Base-by-base conservation (phyloP, 2,797 vertebrate species). In the Serranus cabrilla region DNA sequence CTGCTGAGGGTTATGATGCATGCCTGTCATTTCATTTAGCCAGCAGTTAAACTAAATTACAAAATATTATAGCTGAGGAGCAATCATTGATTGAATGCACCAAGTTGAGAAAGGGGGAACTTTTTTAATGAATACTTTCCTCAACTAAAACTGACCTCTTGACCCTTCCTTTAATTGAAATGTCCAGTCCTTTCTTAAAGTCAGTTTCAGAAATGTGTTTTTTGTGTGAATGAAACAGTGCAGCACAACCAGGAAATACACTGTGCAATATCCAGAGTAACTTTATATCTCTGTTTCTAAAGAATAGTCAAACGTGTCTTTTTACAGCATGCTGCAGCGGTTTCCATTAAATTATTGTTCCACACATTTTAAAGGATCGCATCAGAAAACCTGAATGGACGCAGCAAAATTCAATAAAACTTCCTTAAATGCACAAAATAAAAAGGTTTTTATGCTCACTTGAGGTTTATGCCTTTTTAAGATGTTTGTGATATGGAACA, bases 1-100 rank as follows among this genome's bases (percentile, higher is more conserved):
- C 37, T 68, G 34, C 58, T 45, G 11, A 63, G 40, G 11, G 14
- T n/a, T 55, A 13, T 40, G 50, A 75, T 52, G 46, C 37, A 40
- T 31, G 37, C 2, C 16, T 75, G 31, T 58, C 45, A 71, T 75
- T 52, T 66, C n/a, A 40, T 78, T 73, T 55, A 67, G 50, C 40
- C 43, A 20, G 16, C 5, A 17, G 42, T 51, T 64, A 31, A 49
- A 63, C 39, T 2, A 31, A 42, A 60, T 55, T 0, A 46, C 34
- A 62, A 64, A 59, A 34, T 45, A 17, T 54, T 46, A 27, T 8
- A 40, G 72, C 66, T 79, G 54, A 66, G 61, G 57, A 67, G 20
- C 20, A 74, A 21, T 34, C 20, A 37, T 45, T 60, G n/a, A 68
- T 46, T 66, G 43, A 39, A 68, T 14, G 31, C 25, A 62, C 4